Evolutionary conservation across 2,888 invertebrate genomes (phyloP).

Genomic region (Drosophila borborema): DNA sequence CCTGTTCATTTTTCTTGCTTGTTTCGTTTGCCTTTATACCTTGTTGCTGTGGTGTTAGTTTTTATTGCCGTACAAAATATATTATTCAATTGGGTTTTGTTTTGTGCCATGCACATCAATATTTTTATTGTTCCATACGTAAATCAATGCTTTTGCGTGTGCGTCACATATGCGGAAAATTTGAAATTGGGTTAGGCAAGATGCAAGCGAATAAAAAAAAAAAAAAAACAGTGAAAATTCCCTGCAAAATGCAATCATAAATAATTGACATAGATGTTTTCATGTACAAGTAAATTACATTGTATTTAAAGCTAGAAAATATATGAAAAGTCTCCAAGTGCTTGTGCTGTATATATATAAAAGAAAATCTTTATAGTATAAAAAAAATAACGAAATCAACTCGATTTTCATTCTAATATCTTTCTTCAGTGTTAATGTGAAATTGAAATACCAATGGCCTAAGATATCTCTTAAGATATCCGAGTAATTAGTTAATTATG

Average conservation of each 20-base stretch:
- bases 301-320: background rate
- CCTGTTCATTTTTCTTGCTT: constrained; percentile 45
- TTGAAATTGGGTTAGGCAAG: constrained; percentile 33
- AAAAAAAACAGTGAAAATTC: constrained; percentile 4
- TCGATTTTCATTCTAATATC: background rate
- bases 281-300: background rate
- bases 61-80: constrained; percentile 64
- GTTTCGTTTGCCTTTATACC: constrained; percentile 28
- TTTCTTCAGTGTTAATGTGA: background rate
- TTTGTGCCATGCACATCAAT: constrained; percentile 27
- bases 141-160: constrained; percentile 30
- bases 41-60: constrained; percentile 59
- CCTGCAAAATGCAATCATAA: background rate
- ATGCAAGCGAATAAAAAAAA: constrained; percentile 3
- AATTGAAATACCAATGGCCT: background rate
- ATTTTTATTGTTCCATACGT: constrained; percentile 13
- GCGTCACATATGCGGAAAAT: constrained; percentile 26
- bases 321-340: too few species aligned
- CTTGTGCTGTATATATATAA: too few species aligned
- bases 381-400: background rate
- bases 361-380: background rate
- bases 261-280: background rate
- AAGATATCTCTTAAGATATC: background rate
- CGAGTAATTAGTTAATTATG: constrained; percentile 28
- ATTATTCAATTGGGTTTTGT: constrained; percentile 66